Percentiles rank a stretch among this genome's conserved stretches.
These are phyloP conservation scores for Chesias legatella DNA, from an alignment of 2,888 invertebrate genomes.

Conservation along the genomic window DNA sequence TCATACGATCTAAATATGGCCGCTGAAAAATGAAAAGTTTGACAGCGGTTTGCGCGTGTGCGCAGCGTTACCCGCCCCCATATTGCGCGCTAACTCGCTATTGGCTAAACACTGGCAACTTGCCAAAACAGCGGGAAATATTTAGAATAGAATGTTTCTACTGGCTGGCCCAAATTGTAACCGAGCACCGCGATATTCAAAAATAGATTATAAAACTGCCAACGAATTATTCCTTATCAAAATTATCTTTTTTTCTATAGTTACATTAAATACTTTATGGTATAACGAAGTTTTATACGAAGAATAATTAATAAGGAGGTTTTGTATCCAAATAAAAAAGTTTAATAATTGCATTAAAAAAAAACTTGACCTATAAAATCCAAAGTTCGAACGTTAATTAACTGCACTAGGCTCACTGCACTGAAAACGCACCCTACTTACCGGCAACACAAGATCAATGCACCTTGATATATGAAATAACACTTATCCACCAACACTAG, in stretches of 20 bases:
- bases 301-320: too few relatives aligned
- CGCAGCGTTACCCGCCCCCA: slow-evolving; percentile 51
- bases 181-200: slow-evolving; percentile 79
- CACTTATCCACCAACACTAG: slow-evolving; percentile 62
- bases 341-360: background rate
- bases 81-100: slow-evolving; percentile 55
- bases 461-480: slow-evolving; percentile 50
- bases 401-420: slow-evolving; percentile 44
- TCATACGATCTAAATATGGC: slow-evolving; percentile 44
- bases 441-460: slow-evolving; percentile 51
- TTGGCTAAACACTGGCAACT: slow-evolving; percentile 64
- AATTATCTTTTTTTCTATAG: too few relatives aligned
- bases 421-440: slow-evolving; percentile 54
- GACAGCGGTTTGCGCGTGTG: slow-evolving; percentile 44
- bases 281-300: too few relatives aligned
- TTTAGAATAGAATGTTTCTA: slow-evolving; percentile 51
- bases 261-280: too few relatives aligned
- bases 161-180: slow-evolving; percentile 65
- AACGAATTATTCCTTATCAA: background rate
- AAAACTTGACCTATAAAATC: slow-evolving; percentile 4
- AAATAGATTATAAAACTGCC: slow-evolving; percentile 64
- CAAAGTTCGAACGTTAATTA: slow-evolving; percentile 14
- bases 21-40: slow-evolving; percentile 46
- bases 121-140: slow-evolving; percentile 74
- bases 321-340: too few relatives aligned